phyloP scores from a whole-genome alignment of 2,797 vertebrate genomes.

The Orientallactaga sibirica region DNA sequence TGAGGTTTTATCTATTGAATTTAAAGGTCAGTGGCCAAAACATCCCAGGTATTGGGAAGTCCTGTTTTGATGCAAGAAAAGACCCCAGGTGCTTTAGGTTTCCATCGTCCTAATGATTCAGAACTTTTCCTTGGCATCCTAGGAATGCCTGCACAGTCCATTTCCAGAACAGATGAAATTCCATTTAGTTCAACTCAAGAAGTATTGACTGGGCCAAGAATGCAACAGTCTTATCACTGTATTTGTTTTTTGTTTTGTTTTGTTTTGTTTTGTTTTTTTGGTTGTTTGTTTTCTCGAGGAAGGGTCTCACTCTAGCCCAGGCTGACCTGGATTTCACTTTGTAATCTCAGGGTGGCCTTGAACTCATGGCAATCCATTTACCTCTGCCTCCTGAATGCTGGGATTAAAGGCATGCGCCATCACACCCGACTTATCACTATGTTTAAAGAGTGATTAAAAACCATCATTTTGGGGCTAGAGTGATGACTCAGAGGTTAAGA shows the following conservation, averaged over 20 bases:
- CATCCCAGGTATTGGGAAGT: background rate
- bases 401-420: too few relatives aligned
- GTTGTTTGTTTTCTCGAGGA: too few relatives aligned
- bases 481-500: too few relatives aligned
- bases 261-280: too few relatives aligned
- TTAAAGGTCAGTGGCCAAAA: constrained; percentile 8
- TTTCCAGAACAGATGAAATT: constrained; percentile 42
- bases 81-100: background rate
- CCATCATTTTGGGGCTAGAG: too few relatives aligned
- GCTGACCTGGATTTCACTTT: too few relatives aligned
- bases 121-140: constrained; percentile 10
- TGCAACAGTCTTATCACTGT: background rate
- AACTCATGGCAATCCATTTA: too few relatives aligned
- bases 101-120: background rate
- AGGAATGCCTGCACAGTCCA: background rate
- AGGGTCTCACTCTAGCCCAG: too few relatives aligned
- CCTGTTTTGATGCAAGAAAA: background rate
- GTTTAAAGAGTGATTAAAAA: constrained; percentile 34
- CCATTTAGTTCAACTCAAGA: constrained; percentile 49
- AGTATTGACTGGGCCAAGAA: constrained; percentile 6
- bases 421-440: background rate
- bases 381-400: too few relatives aligned
- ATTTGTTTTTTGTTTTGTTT: too few relatives aligned
- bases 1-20: background rate
- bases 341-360: too few relatives aligned